Evolutionary conservation across 2,113 vertebrate species (phyloP), one percentile per base, ranked within the genome.

Genomic region (Charadrius vociferus): DNA sequence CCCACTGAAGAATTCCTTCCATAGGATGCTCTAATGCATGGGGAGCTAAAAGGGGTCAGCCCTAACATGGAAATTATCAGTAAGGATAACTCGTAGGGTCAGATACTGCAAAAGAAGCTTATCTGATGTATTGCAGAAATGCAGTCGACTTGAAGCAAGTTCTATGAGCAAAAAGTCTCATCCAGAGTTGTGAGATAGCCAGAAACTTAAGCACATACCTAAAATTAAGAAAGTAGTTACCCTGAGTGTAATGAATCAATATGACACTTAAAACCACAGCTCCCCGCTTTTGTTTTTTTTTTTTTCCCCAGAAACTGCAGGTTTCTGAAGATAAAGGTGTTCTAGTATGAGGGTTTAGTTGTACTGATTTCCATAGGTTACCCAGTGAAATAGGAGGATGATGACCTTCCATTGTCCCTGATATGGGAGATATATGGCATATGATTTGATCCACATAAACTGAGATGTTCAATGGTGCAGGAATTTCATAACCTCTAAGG

Each of bases 391-490:
- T 6, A 86, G 8, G 17, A 93, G 36, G 75, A 62, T 83, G 7
- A 86, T 62, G 80, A 91, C 93, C 63, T 96, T 86, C 75, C 47
- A 30, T 65, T 62, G 71, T 81, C 86, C 91, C 82, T 81, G 50
- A 81, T 59, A 58, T 1, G 14, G 55, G 41, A 92, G 36, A 97
- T 83, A 80, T 4, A 88, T 58, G 43, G 53, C 59, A 70, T 45
- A 81, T 89, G 47, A 91, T 52, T 78, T 86, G 68, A 88, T 89
- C 86, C 91, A 88, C 80, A 93, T 32, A 86, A 94, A 91, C 94
- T 41, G 63, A 84, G 75, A 70, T 88, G 93, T 41, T 96, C 88
- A 94, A 39, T 88, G 94, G 88, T 92, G 86, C 93, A 92, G 45
- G 63, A 86, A 94, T 84, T 94, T 63, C 88, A 95, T 92, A 93